phyloP scores from a whole-genome alignment of 1,140 invertebrate genomes.

The Nautilus pompilius region DNA sequence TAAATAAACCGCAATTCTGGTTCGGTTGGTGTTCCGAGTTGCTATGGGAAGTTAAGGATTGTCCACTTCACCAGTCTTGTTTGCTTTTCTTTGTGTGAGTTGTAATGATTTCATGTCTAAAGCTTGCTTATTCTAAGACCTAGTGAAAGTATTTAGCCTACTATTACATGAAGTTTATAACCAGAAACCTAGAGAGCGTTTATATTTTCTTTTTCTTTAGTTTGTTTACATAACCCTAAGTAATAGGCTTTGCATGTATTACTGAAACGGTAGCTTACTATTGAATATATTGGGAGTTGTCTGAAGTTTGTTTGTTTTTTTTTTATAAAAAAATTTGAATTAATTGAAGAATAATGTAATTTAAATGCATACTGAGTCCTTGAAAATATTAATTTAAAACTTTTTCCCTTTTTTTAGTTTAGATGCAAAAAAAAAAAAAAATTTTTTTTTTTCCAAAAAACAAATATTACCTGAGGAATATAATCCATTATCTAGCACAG shows the following conservation, averaged over 20 bases:
- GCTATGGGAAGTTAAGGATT: too few relatives aligned
- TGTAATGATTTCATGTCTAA: background rate
- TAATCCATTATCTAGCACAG: too few relatives aligned
- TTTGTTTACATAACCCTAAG: background rate
- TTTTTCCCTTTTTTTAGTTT: constrained; percentile 7
- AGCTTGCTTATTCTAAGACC: background rate
- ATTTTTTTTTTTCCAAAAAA: too few relatives aligned
- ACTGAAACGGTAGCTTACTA: background rate
- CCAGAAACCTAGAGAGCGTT: too few relatives aligned
- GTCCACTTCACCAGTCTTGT: background rate
- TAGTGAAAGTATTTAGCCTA: background rate
- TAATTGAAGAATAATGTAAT: too few relatives aligned
- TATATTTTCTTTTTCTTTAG: background rate
- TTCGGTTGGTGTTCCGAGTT: constrained; percentile 7
- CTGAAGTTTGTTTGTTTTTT: constrained; percentile 4
- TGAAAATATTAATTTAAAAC: constrained; percentile 10
- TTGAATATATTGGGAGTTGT: background rate
- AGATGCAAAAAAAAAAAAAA: too few relatives aligned
- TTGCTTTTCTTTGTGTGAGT: background rate
- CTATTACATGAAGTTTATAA: background rate
- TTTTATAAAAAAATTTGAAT: background rate
- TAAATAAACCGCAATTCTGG: constrained; percentile 8
- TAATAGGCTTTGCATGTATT: background rate
- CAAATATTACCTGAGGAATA: too few relatives aligned
- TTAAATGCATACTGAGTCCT: too few relatives aligned